Conservation (phyloP, 2,113 vertebrate genomes). For the Carollia perspicillata region DNA sequence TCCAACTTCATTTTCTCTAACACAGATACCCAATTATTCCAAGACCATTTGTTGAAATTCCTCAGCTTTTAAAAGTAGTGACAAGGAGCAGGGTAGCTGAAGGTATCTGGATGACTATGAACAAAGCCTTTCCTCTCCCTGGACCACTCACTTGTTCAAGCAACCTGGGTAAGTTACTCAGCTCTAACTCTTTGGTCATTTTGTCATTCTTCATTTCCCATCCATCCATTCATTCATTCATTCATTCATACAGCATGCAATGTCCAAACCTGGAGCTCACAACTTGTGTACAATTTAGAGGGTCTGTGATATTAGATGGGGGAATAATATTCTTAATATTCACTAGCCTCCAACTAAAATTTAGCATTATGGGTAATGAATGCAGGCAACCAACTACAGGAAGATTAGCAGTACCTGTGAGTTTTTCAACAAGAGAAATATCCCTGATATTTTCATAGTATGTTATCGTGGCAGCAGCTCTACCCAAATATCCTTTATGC, state of each 20-base stretch:
- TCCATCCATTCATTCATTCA: not conserved
- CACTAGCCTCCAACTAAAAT: not conserved
- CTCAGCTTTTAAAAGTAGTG: slow-evolving; percentile 25
- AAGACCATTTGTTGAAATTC: not conserved
- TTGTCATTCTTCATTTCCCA: not conserved
- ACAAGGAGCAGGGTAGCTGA: not conserved
- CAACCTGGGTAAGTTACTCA: not conserved
- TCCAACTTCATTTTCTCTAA: not conserved
- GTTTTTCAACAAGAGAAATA: slow-evolving; percentile 39
- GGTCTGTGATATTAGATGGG: not conserved
- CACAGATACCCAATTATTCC: not conserved
- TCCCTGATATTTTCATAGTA: not conserved
- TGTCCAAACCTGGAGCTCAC: not conserved
- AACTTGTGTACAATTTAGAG: not conserved
- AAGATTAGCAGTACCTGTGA: not conserved
- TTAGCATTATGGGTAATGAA: not conserved
- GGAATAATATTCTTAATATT: not conserved
- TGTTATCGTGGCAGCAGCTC: not conserved
- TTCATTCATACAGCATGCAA: not conserved
- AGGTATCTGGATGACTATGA: not conserved
- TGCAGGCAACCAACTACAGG: not conserved
- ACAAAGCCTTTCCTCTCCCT: not conserved
- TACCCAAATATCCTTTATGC: slow-evolving; percentile 18
- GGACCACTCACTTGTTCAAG: not conserved
- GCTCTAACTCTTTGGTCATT: not conserved